Evolutionary conservation across 92 coral and sea anemone genomes (phyloP).

Genomic region (Isaurus tuberculatus): DNA sequence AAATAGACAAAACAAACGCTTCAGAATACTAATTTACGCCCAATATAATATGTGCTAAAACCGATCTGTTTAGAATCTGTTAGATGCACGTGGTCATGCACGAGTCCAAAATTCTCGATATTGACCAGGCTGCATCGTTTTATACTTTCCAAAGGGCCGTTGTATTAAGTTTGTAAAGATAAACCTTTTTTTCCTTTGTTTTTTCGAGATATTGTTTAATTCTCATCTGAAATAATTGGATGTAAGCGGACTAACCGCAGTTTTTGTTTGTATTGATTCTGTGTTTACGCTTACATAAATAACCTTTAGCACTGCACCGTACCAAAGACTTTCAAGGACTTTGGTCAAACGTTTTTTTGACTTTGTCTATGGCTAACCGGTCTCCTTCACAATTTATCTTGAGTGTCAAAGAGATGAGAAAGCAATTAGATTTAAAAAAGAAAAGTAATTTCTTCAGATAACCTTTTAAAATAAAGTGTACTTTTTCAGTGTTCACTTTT

Average conservation of each 20-base stretch:
- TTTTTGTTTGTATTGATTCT: background rate
- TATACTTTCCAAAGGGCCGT: background rate
- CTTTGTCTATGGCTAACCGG: too few species aligned
- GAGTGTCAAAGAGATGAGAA: too few species aligned
- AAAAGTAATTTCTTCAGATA: too few species aligned
- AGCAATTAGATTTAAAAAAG: too few species aligned
- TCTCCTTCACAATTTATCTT: too few species aligned
- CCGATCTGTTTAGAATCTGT: slow-evolving; percentile 8
- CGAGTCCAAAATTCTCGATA: background rate
- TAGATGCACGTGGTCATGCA: background rate
- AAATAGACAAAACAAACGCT: slow-evolving; percentile 33
- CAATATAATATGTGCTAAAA: slow-evolving; percentile 18
- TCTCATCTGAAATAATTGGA: background rate
- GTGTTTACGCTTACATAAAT: background rate
- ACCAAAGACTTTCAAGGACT: too few species aligned
- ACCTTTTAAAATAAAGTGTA: too few species aligned
- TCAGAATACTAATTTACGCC: slow-evolving; percentile 25
- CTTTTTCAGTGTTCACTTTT: too few species aligned
- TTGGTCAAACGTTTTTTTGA: too few species aligned
- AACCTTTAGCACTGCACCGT: too few species aligned
- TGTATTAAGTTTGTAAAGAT: background rate
- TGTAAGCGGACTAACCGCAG: background rate
- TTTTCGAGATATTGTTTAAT: background rate
- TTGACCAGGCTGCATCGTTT: background rate
- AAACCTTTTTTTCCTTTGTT: background rate